A percentile compares a stretch with the other conserved stretches of the same genome.
Conservation (phyloP, 2,797 vertebrate genomes). For the Gymnoscopelus microlampas region DNA sequence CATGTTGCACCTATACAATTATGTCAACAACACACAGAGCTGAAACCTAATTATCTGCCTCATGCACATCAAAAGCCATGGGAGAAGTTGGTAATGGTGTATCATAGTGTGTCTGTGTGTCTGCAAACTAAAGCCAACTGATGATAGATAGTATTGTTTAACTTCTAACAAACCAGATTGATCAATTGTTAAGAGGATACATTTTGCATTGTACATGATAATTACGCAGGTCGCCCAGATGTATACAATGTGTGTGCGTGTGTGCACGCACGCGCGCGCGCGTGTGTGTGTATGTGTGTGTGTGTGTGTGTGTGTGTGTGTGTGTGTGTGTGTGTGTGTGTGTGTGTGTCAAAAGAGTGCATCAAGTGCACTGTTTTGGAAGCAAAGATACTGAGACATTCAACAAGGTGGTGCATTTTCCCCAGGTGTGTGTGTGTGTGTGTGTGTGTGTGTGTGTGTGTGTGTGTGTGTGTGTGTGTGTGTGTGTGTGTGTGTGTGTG, state of each 20-base stretch:
- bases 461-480: conserved; percentile 42
- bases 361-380: conserved; percentile 70
- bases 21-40: conserved; percentile 40
- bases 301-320: conserved; percentile 20
- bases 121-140: conserved; percentile 64
- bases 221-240: conserved; percentile 56
- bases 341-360: conserved; percentile 51
- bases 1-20: conserved; percentile 10
- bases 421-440: conserved; percentile 43
- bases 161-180: conserved; percentile 64
- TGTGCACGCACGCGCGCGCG: too few relatives aligned
- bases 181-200: conserved; percentile 63
- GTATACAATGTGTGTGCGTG: conserved; percentile 28
- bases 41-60: conserved; percentile 58
- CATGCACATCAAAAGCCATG: conserved; percentile 50
- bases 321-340: conserved; percentile 13
- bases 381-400: conserved; percentile 79
- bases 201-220: conserved; percentile 54
- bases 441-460: conserved; percentile 35
- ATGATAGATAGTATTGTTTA: conserved; percentile 67
- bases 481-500: conserved; percentile 26
- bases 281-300: conserved; percentile 18
- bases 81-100: conserved; percentile 38
- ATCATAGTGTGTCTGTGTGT: conserved; percentile 33
- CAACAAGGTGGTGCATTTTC: conserved; percentile 76